phyloP scores from a whole-genome alignment of 2,888 invertebrate genomes.

The Muschampia plurimacula region DNA sequence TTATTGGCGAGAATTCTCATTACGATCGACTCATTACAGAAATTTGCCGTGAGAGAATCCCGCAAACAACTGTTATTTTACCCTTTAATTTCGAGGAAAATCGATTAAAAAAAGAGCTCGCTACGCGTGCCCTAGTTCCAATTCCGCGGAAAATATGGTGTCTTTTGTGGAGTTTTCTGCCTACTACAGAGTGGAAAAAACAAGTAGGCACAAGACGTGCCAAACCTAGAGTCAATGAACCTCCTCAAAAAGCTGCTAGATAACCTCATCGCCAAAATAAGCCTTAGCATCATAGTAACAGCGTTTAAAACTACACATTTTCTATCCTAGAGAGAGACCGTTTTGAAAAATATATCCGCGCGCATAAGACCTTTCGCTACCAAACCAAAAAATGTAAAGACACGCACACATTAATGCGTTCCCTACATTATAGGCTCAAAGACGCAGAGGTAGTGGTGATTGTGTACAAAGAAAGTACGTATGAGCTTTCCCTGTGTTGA shows the following conservation, averaged over 20 bases:
- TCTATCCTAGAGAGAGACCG: constrained; percentile 58
- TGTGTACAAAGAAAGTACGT: constrained; percentile 77
- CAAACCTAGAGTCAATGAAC: constrained; percentile 82
- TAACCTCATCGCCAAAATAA: constrained; percentile 55
- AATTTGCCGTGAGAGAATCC: constrained; percentile 48
- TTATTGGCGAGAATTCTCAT: constrained; percentile 58
- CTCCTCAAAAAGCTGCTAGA: constrained; percentile 70
- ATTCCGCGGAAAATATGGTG: constrained; percentile 68
- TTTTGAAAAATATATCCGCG: constrained; percentile 65
- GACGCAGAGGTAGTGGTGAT: constrained; percentile 55
- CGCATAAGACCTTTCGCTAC: constrained; percentile 74
- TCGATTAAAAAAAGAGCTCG: constrained; percentile 59
- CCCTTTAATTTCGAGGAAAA: constrained; percentile 66
- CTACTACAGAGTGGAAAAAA: constrained; percentile 68
- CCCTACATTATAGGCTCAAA: constrained; percentile 55
- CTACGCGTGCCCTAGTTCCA: constrained; percentile 74
- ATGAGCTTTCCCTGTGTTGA: constrained; percentile 82
- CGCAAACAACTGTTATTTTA: constrained; percentile 49
- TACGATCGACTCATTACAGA: constrained; percentile 55
- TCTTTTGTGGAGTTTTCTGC: constrained; percentile 71
- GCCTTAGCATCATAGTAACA: constrained; percentile 52
- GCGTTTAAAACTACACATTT: constrained; percentile 60
- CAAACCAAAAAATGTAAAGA: constrained; percentile 72
- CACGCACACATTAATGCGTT: constrained; percentile 65
- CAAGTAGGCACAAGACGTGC: constrained; percentile 74